Percentiles rank a stretch among this genome's conserved stretches.
Conservation (phyloP, 2,113 vertebrate genomes). For the Prionailurus viverrinus region DNA sequence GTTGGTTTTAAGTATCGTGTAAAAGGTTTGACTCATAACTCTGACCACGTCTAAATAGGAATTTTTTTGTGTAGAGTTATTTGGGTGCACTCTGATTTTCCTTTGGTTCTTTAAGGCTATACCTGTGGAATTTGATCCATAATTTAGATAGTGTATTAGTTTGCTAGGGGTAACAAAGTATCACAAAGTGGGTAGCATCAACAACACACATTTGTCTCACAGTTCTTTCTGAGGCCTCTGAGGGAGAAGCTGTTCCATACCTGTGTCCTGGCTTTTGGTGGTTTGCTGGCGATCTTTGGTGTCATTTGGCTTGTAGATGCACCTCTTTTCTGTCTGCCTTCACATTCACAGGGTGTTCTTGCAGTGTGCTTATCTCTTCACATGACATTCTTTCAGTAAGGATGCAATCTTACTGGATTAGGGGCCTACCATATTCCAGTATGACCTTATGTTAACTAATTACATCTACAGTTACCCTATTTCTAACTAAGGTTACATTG, state of each 20-base stretch:
- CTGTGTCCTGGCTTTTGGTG: not conserved
- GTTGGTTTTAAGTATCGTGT: not conserved
- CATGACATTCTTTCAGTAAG: not conserved
- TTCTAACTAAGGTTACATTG: not conserved
- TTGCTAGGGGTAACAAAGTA: not conserved
- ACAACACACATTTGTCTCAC: not conserved
- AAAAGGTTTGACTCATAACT: not conserved
- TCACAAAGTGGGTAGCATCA: not conserved
- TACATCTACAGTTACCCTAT: not conserved
- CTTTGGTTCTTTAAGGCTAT: not conserved
- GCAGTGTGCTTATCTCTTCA: not conserved
- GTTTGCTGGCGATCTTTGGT: not conserved
- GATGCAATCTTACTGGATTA: not conserved
- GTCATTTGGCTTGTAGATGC: not conserved
- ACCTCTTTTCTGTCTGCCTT: not conserved
- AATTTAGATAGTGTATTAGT: conserved; percentile 56
- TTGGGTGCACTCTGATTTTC: not conserved
- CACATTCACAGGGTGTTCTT: not conserved
- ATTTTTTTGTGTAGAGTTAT: not conserved
- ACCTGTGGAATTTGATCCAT: conserved; percentile 43
- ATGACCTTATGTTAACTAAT: not conserved
- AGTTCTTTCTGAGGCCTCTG: not conserved
- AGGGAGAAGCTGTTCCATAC: not conserved
- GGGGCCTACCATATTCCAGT: not conserved
- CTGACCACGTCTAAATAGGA: not conserved